Evolutionary conservation across 2,797 vertebrate species (phyloP).

Genomic region (Scyliorhinus canicula): DNA sequence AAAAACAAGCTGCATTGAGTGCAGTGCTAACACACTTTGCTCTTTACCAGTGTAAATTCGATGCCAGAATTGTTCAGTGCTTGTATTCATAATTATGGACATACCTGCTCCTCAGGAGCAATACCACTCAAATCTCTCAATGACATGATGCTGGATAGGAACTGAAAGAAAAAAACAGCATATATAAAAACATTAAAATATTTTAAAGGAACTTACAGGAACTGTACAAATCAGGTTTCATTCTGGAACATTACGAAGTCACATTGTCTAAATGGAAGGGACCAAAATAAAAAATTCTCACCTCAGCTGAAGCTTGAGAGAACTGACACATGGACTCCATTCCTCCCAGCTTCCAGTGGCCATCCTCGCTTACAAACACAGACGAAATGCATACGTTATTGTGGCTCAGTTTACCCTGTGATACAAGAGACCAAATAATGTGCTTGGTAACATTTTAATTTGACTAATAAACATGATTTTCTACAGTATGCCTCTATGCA

Average conservation of each 20-base stretch:
- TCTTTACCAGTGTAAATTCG: background rate
- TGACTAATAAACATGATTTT: background rate
- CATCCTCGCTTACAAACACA: conserved; percentile 90
- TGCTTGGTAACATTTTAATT: background rate
- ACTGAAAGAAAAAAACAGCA: conserved; percentile 60
- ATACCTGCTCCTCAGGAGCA: conserved; percentile 79
- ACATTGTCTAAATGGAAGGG: background rate
- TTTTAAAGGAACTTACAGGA: background rate
- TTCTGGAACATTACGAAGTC: background rate
- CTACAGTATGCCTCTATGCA: background rate
- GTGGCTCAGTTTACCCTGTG: conserved; percentile 85
- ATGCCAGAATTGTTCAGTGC: background rate
- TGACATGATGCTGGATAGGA: conserved; percentile 70
- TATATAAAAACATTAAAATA: background rate
- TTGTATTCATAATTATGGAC: background rate
- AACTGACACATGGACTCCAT: conserved; percentile 95
- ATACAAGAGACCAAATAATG: background rate
- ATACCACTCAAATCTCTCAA: conserved; percentile 69
- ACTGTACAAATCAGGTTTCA: background rate
- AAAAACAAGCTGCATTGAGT: background rate
- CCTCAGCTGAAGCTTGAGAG: conserved; percentile 83
- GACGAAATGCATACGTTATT: conserved; percentile 90
- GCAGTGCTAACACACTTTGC: background rate
- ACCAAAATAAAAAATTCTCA: conserved; percentile 48
- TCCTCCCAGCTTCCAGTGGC: conserved; percentile 93